Percentiles rank a stretch among this genome's conserved stretches.
Evolutionary conservation across 2,113 vertebrate genomes (phyloP).

Genomic region (Gulo gulo): DNA sequence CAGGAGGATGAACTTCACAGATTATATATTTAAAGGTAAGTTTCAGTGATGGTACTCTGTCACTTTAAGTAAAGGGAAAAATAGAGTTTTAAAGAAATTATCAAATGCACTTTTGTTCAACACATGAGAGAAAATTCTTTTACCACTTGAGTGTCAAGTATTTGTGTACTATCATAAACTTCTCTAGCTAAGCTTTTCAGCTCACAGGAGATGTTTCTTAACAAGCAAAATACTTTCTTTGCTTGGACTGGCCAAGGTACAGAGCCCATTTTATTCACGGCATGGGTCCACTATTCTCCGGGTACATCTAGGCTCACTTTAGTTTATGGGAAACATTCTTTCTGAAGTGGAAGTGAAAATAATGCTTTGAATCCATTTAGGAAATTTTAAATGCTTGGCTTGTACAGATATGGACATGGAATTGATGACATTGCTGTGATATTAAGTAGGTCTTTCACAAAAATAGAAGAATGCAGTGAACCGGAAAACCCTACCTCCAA

Average conservation of each 20-base stretch:
- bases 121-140: background rate
- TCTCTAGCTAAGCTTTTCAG: background rate
- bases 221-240: background rate
- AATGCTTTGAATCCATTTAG: background rate
- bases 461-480: background rate
- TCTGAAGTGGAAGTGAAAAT: slow-evolving; percentile 17
- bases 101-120: background rate
- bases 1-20: background rate
- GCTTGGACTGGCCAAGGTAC: background rate
- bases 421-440: background rate
- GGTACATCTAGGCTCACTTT: background rate
- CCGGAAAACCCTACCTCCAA: background rate
- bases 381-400: background rate
- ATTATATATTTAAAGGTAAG: background rate
- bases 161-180: background rate
- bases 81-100: background rate
- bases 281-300: background rate
- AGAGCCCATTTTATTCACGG: background rate
- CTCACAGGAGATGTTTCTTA: background rate
- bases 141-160: background rate
- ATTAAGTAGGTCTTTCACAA: background rate
- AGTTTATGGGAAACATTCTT: background rate
- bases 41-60: background rate
- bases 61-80: slow-evolving; percentile 30
- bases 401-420: background rate